A percentile compares a stretch with the other conserved stretches of the same genome.
Conservation (phyloP, 2,888 invertebrate genomes). For the Geotrupes spiniger region DNA sequence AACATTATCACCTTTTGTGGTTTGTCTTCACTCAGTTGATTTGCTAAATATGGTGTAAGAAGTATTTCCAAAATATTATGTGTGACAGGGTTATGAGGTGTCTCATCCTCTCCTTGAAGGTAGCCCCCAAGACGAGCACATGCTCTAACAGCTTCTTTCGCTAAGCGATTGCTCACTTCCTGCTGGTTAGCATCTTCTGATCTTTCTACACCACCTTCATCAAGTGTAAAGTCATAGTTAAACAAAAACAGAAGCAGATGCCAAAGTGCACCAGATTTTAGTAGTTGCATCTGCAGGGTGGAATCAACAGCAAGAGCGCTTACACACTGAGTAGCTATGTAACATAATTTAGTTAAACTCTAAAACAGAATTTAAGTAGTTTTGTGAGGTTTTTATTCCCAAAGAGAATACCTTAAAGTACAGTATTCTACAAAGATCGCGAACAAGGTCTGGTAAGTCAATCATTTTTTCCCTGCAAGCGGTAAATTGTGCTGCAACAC, state of each 20-base stretch:
- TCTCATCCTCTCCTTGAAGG: constrained; percentile 55
- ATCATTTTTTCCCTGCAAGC: constrained; percentile 86
- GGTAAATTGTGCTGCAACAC: constrained; percentile 93
- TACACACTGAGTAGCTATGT: constrained; percentile 87
- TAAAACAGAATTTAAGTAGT: constrained; percentile 42
- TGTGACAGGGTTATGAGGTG: constrained; percentile 58
- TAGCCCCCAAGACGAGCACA: constrained; percentile 81
- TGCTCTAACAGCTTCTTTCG: constrained; percentile 81
- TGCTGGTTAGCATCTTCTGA: constrained; percentile 83
- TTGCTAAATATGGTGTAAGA: constrained; percentile 84
- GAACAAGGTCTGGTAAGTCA: constrained; percentile 81
- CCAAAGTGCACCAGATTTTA: constrained; percentile 87
- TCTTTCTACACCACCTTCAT: constrained; percentile 91
- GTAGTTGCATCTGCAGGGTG: constrained; percentile 78
- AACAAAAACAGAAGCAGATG: constrained; percentile 87
- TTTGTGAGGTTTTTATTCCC: neutral
- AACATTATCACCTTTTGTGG: constrained; percentile 79
- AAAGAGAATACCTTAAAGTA: constrained; percentile 74
- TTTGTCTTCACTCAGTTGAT: constrained; percentile 65
- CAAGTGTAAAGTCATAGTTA: constrained; percentile 94
- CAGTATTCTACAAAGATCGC: constrained; percentile 81
- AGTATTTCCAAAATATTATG: constrained; percentile 62
- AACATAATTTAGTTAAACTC: constrained; percentile 80
- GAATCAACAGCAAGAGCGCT: constrained; percentile 85
- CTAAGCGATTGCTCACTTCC: constrained; percentile 90